Conservation (phyloP, 2,113 vertebrate species). For the Nicator chloris region DNA sequence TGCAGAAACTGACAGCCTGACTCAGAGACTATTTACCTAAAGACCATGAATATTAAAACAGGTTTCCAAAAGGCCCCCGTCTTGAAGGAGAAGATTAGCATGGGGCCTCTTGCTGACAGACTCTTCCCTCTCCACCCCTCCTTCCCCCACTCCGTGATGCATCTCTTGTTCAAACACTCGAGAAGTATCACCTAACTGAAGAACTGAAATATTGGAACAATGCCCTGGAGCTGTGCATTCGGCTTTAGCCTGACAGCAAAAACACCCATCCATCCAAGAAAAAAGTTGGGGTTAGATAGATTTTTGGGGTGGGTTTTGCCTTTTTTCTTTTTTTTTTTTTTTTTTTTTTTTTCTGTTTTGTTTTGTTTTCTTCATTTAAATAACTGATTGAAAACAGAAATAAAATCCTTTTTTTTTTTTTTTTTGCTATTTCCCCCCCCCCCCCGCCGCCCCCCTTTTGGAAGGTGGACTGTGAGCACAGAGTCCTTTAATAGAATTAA, state of each 20-base stretch:
- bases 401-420: neutral
- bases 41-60: conserved; percentile 74
- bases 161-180: conserved; percentile 66
- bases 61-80: conserved; percentile 56
- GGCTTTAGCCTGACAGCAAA: neutral
- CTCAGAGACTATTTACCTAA: conserved; percentile 74
- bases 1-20: conserved; percentile 67
- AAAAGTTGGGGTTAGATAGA: neutral
- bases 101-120: conserved; percentile 56
- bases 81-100: conserved; percentile 69
- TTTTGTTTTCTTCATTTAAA: neutral
- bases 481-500: neutral
- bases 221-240: conserved; percentile 7
- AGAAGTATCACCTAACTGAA: conserved; percentile 51
- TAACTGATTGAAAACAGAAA: neutral
- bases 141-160: conserved; percentile 14
- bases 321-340: too few relatives aligned
- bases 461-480: neutral
- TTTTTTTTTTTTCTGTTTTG: too few relatives aligned
- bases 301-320: neutral
- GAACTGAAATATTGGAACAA: conserved; percentile 26
- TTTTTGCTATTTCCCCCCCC: fast-evolving
- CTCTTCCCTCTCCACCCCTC: conserved; percentile 50
- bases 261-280: neutral
- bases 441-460: too few relatives aligned